Conservation (phyloP, 92 coral and sea anemone genomes). For the Montipora capitata region DNA sequence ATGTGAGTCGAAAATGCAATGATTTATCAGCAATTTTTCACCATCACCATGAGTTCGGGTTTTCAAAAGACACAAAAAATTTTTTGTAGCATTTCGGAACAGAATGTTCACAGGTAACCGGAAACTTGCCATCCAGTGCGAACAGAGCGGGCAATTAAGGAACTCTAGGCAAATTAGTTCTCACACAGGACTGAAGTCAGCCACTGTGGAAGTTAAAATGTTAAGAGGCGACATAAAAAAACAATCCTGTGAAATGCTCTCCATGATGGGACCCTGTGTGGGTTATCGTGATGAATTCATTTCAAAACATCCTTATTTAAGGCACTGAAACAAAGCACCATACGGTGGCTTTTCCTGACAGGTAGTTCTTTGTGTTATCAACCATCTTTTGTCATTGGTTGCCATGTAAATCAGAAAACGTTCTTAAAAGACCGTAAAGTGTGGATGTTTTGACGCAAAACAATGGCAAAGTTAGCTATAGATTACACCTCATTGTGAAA, state of each 20-base stretch:
- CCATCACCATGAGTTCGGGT: too few species aligned
- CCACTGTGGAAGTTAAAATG: too few species aligned
- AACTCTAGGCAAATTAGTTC: too few species aligned
- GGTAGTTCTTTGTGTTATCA: slow-evolving; percentile 70
- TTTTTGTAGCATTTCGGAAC: too few species aligned
- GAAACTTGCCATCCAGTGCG: too few species aligned
- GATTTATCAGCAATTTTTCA: too few species aligned
- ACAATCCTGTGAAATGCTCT: background rate
- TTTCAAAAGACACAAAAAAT: too few species aligned
- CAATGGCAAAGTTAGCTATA: slow-evolving; percentile 19
- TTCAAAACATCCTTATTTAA: slow-evolving; percentile 55
- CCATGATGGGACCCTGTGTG: slow-evolving; percentile 11
- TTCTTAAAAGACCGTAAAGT: slow-evolving; percentile 41
- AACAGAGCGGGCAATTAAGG: too few species aligned
- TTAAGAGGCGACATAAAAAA: too few species aligned
- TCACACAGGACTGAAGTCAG: too few species aligned
- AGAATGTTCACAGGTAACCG: too few species aligned
- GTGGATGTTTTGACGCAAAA: slow-evolving; percentile 22
- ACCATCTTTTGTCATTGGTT: slow-evolving; percentile 69
- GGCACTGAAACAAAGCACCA: slow-evolving; percentile 46
- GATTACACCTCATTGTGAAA: slow-evolving; percentile 35
- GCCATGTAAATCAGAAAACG: slow-evolving; percentile 50
- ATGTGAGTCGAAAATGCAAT: too few species aligned
- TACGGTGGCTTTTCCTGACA: slow-evolving; percentile 46
- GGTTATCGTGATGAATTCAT: slow-evolving; percentile 43